Conservation (phyloP, 2,113 vertebrate genomes). For the Dendropsophus ebraccatus region DNA sequence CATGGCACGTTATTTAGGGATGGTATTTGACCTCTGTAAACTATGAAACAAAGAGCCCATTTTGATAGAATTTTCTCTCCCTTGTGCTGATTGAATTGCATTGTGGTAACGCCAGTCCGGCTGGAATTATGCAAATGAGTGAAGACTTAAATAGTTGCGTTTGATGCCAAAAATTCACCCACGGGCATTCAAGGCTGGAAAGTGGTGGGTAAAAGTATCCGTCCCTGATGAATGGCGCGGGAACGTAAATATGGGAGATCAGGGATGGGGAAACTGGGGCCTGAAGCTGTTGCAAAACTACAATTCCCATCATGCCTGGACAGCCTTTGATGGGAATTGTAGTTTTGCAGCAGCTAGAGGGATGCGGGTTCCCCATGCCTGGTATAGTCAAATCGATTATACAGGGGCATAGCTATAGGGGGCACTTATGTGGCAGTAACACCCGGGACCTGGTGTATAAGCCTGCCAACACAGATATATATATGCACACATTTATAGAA, state of each 20-base stretch:
- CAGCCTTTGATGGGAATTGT: no score
- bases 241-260: not conserved
- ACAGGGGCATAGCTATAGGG: no score
- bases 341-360: no score
- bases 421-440: no score
- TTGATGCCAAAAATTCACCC: slow-evolving; percentile 27
- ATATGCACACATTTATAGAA: no score
- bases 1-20: slow-evolving; percentile 11
- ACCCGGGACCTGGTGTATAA: no score
- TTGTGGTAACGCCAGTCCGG: slow-evolving; percentile 4
- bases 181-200: not conserved
- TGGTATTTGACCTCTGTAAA: slow-evolving; percentile 28
- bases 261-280: no score
- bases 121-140: slow-evolving; percentile 2
- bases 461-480: no score
- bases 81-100: not conserved
- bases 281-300: no score
- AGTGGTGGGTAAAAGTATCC: not conserved
- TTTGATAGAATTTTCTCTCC: not conserved
- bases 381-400: no score
- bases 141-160: not conserved
- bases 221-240: not conserved
- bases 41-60: slow-evolving; percentile 15
- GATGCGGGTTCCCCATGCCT: no score
- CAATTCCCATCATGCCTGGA: no score